Base-by-base conservation (phyloP, 2,113 vertebrate genomes). In the Phoenicopterus ruber region DNA sequence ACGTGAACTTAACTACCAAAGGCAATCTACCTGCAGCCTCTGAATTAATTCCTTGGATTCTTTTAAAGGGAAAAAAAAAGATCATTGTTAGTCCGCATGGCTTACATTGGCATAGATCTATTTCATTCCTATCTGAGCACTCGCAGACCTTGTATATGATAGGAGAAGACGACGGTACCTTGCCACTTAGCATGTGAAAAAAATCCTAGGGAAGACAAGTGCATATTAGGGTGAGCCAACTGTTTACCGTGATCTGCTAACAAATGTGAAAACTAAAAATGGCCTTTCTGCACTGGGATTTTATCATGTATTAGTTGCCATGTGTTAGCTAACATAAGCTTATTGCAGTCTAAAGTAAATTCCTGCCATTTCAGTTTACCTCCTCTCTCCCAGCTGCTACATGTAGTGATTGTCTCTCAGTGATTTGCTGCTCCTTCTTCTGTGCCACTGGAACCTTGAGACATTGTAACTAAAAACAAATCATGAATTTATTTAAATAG, bases 211-310 rank as follows among this genome's bases (percentile, higher is more conserved):
- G 71, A 94, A 96, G 91, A 70, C 63, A 94, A 95, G 90, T 62
- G 83, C 63, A 10, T 70, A 70, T 92, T 95, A 83, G 93, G 93
- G 90, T 95, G 87, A 90, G 84, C 92, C 90, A 96, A 78, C 77
- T 95, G 77, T 95, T 96, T 95, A 92, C 91, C 89, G 58, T 73
- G 83, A 94, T 88, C 84, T 90, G 92, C 82, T 94, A 85, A 92
- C 54, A 94, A 95, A 93, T 90, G 82, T 91, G 87, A 92, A 95
- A 96, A 96, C 90, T 88, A 92, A 91, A 93, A 96, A 95, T 62
- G 88, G 93, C 88, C 93, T 90, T 97, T 92, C 92, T 95, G 85
- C 88, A 74, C 74, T 81, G 80, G 86, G 76, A 81, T 95, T 93
- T 94, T 93, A 90, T 90, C 3, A 3, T 88, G 55, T 83, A 90